Evolutionary conservation across 2,797 vertebrate genomes (phyloP).

Genomic region (Zenarchopterus dispar): DNA sequence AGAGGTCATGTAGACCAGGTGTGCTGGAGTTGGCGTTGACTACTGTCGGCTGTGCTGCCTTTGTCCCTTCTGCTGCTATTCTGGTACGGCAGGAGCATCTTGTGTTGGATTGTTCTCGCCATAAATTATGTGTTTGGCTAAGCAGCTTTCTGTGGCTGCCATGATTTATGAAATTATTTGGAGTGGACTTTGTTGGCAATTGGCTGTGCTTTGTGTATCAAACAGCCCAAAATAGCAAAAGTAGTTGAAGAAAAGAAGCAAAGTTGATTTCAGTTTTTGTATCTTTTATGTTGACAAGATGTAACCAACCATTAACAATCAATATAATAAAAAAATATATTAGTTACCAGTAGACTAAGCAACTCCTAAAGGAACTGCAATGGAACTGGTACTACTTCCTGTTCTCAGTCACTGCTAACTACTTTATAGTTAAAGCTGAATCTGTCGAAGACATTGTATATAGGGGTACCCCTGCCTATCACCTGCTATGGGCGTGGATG

Average conservation of each 20-base stretch:
- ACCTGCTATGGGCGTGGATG: too few species aligned
- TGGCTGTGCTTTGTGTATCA: slow-evolving; percentile 17
- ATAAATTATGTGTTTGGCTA: slow-evolving; percentile 48
- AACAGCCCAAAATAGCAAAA: neutral
- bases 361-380: too few species aligned
- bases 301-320: too few species aligned
- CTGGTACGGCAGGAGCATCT: slow-evolving; percentile 49
- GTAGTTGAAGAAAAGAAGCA: neutral
- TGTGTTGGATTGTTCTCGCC: slow-evolving; percentile 61
- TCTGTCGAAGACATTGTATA: too few species aligned
- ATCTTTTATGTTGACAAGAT: too few species aligned
- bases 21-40: slow-evolving; percentile 50
- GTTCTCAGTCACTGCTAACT: too few species aligned
- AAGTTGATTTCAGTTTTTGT: neutral
- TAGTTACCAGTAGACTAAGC: too few species aligned
- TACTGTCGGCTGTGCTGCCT: slow-evolving; percentile 43
- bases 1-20: slow-evolving; percentile 70
- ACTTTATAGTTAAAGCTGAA: too few species aligned
- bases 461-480: too few species aligned
- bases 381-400: too few species aligned
- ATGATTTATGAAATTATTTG: slow-evolving; percentile 42
- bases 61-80: slow-evolving; percentile 52
- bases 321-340: too few species aligned
- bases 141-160: slow-evolving; percentile 44
- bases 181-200: slow-evolving; percentile 27